phyloP scores from a whole-genome alignment of 2,113 vertebrate genomes.

The Girardinichthys multiradiatus region DNA sequence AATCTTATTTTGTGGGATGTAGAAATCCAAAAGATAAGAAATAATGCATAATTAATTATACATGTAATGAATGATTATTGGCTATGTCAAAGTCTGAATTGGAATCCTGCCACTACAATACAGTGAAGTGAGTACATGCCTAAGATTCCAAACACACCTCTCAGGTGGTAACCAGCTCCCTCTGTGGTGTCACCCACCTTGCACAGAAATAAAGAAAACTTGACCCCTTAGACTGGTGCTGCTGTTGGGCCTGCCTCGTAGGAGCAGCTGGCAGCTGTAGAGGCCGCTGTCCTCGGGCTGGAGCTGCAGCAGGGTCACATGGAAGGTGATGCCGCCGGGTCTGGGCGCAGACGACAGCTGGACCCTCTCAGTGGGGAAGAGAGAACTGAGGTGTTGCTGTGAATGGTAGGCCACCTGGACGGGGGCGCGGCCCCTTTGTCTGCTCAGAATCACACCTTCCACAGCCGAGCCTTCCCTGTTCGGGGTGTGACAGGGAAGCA shows the following conservation, averaged over 20 bases:
- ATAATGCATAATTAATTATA: too few species aligned
- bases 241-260: conserved; percentile 14
- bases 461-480: conserved; percentile 25
- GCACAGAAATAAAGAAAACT: conserved; percentile 66
- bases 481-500: conserved; percentile 58
- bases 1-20: too few species aligned
- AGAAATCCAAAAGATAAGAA: too few species aligned
- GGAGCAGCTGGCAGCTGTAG: conserved; percentile 74
- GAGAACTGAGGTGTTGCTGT: conserved; percentile 25
- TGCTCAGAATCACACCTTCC: conserved; percentile 64
- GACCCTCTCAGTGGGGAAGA: conserved; percentile 39
- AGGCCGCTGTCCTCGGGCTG: conserved; percentile 67
- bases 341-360: conserved; percentile 37
- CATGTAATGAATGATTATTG: too few species aligned
- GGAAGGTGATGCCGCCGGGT: conserved; percentile 52
- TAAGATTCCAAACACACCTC: background rate
- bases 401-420: conserved; percentile 70
- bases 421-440: conserved; percentile 25
- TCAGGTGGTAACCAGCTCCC: background rate
- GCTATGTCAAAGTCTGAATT: too few species aligned
- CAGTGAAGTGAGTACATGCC: too few species aligned
- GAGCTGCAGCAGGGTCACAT: conserved; percentile 66
- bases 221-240: conserved; percentile 42
- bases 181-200: conserved; percentile 63
- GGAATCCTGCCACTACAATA: too few species aligned